Percentiles rank a stretch among this genome's conserved stretches.
These are phyloP conservation scores for Cydia splendana DNA, from an alignment of 1,140 invertebrate genomes.

Conservation along the genomic window DNA sequence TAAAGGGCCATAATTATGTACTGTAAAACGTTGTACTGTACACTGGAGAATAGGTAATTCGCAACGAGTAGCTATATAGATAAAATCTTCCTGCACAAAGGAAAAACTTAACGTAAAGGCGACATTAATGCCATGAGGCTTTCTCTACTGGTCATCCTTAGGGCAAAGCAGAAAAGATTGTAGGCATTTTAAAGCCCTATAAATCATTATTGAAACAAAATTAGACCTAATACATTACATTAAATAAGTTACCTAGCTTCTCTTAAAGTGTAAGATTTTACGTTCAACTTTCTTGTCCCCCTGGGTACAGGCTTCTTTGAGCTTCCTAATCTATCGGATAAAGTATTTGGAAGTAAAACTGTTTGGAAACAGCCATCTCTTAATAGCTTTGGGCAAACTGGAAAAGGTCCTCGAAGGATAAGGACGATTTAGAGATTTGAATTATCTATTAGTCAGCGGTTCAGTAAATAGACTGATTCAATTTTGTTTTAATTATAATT, in stretches of 20 bases:
- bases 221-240: background rate
- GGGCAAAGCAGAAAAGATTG: too few relatives aligned
- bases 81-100: too few relatives aligned
- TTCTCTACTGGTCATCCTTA: too few relatives aligned
- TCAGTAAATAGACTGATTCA: background rate
- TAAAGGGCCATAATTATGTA: too few relatives aligned
- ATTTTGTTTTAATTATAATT: background rate
- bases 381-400: slow-evolving; percentile 2
- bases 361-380: background rate
- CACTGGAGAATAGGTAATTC: too few relatives aligned
- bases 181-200: too few relatives aligned
- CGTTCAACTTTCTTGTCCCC: background rate
- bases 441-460: background rate
- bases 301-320: background rate
- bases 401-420: background rate
- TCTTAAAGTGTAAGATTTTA: background rate
- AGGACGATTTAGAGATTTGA: background rate
- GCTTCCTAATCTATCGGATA: background rate
- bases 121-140: too few relatives aligned
- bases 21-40: too few relatives aligned
- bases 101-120: too few relatives aligned
- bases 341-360: slow-evolving; percentile 8
- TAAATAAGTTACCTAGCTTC: background rate
- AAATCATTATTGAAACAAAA: too few relatives aligned
- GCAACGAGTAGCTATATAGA: too few relatives aligned